Evolutionary conservation across 2,797 vertebrate species (phyloP), one percentile per base, ranked within the genome.

Genomic region (Alfaro cultratus): DNA sequence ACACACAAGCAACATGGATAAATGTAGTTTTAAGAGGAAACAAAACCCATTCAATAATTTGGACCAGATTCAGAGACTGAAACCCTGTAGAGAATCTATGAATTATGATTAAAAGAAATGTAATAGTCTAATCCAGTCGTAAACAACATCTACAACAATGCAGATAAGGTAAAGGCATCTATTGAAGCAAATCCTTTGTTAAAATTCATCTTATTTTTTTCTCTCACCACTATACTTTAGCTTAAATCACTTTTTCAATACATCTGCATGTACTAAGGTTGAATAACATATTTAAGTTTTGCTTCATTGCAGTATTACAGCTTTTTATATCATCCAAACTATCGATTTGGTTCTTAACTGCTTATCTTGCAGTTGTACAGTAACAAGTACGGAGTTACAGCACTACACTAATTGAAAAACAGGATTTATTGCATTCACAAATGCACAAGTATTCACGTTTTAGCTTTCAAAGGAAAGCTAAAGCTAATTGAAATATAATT

Each of bases 401-500:
- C 79, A 79, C 80, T 83, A 83, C 83, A 72, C 90, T 93, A 93
- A 94, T 93, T 92, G 88, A 93, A 94, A 94, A 90, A 76, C 76
- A 55, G 83, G 91, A 92, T 93, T 93, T 91, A 87, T 87, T 77
- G 82, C 85, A 81, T 87, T 82, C 82, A 82, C 88, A 91, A 92
- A 90, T 87, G 80, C 83, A 90, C 84, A 85, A 88, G 82, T 85
- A 34, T 86, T 85, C 83, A 77, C 87, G 93, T 91, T 93, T 90
- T 85, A 86, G 89, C 79, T 57, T 80, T 91, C 93, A 88, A 76
- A 93, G 91, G 91, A 92, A 83, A 89, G 88, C 89, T 83, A 84
- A 90, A 93, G 91, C 93, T 94, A 95, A 95, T 95, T 95, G 94
- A 94, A 94, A 94, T 91, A 86, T 93, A 94, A 94, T 94, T 95